phyloP scores from a whole-genome alignment of 2,888 invertebrate genomes.

The Ceratothoa steindachneri region DNA sequence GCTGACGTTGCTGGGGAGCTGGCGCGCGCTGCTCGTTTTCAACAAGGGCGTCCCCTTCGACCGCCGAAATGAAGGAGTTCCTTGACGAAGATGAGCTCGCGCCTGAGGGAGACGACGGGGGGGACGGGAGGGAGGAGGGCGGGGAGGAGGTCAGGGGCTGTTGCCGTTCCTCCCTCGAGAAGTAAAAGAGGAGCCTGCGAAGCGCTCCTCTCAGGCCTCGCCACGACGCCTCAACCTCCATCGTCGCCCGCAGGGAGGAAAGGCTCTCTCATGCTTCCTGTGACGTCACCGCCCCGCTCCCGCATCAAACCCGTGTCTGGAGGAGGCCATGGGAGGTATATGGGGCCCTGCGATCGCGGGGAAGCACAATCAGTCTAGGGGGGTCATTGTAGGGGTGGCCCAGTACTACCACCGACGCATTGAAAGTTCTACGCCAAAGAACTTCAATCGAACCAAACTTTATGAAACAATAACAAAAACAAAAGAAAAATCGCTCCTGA shows the following conservation, averaged over 20 bases:
- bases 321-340: neutral
- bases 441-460: too few relatives aligned
- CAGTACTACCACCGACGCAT: too few relatives aligned
- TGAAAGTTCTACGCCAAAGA: too few relatives aligned
- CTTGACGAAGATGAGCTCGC: neutral
- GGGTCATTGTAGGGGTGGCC: too few relatives aligned
- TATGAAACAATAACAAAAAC: too few relatives aligned
- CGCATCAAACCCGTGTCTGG: neutral
- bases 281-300: constrained; percentile 3
- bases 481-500: too few relatives aligned
- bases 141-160: neutral
- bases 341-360: too few relatives aligned
- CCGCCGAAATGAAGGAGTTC: constrained; percentile 7
- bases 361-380: too few relatives aligned
- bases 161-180: neutral
- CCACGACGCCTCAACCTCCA: constrained; percentile 9
- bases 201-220: constrained; percentile 2
- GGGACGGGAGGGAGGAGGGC: neutral
- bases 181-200: neutral
- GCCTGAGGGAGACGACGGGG: neutral
- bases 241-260: neutral
- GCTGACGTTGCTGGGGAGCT: too few relatives aligned
- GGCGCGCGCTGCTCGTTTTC: neutral
- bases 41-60: constrained; percentile 5
- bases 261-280: neutral